Evolutionary conservation across 2,888 invertebrate species (phyloP), one percentile per base, ranked within the genome.

Genomic region (Brenthis ino): DNA sequence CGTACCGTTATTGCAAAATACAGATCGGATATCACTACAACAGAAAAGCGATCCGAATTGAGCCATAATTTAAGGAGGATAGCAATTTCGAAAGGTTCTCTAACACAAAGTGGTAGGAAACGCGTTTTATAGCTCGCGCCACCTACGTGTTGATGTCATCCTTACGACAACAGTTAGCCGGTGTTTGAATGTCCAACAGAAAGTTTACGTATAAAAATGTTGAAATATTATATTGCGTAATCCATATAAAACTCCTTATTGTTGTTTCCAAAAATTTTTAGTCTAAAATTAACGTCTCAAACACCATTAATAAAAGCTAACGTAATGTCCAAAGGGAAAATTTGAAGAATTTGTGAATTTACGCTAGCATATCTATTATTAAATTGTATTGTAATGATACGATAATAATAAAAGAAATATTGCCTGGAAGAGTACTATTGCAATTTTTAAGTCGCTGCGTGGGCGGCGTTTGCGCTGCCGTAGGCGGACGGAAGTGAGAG

Each of bases 401-500:
- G 16, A 65, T 53, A 69, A 58, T 48, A 54, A 24, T 3, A 68
- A 78, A 80, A 58, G 50, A 65, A 60, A 68, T 78, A 86, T 82
- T 77, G 78, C 82, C 78, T 79, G 79, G 74, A 82, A 83, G 86
- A 86, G 84, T 85, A 85, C 84, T 84, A 79, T 88, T 80, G 91
- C 89, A 81, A 86, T 87, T 87, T 87, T 84, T 84, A 88, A 88
- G 87, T 85, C 82, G 75, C 75, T 77, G 90, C 90, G 91, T 91
- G 84, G 91, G 91, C 82, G 84, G 87, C 85, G 83, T 82, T 79
- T 77, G 82, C 79, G 77, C 76, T 73, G 71, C 72, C 86, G 91
- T 93, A 85, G 93, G 93, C 91, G 92, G 91, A 86, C 93, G 92
- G 93, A 93, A 93, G 92, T 91, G 90, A 92, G 91, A 92, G 92